Percentiles rank a stretch among this genome's conserved stretches.
These are phyloP conservation scores for Smutsia temminckii DNA, from an alignment of 2,797 vertebrate genomes.

Conservation along the genomic window DNA sequence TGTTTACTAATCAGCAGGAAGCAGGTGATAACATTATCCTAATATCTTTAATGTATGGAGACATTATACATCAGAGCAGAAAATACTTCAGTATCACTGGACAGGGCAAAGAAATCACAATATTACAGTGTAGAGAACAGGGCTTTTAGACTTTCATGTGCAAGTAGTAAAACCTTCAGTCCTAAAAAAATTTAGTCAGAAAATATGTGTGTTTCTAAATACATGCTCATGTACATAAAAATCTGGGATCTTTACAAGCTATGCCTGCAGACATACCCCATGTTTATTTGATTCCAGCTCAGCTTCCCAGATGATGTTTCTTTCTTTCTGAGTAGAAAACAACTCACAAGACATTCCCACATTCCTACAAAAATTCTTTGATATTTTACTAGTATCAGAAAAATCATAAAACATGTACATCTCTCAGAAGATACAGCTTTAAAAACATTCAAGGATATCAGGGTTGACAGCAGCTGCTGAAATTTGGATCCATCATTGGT, in stretches of 20 bases:
- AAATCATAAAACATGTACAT: not conserved
- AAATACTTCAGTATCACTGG: not conserved
- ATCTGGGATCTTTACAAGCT: not conserved
- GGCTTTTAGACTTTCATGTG: not conserved
- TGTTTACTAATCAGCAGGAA: not conserved
- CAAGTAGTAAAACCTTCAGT: constrained; percentile 7
- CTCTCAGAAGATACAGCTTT: not conserved
- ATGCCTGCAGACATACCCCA: not conserved
- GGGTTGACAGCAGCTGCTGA: not conserved
- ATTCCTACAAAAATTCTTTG: constrained; percentile 2
- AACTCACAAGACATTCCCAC: not conserved
- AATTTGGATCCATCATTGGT: not conserved
- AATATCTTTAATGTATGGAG: constrained; percentile 1
- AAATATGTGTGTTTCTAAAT: not conserved
- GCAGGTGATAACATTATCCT: not conserved
- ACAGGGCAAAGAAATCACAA: constrained; percentile 15
- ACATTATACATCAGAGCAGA: not conserved
- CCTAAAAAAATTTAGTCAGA: not conserved
- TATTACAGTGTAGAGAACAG: not conserved
- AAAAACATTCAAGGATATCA: not conserved
- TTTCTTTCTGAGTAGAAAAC: constrained; percentile 14
- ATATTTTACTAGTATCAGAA: constrained; percentile 45
- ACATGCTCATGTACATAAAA: not conserved
- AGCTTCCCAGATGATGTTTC: not conserved
- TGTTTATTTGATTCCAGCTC: constrained; percentile 22